A percentile compares a stretch with the other conserved stretches of the same genome.
Evolutionary conservation across 2,113 vertebrate genomes (phyloP).

Genomic region (Campylorhamphus procurvoides): DNA sequence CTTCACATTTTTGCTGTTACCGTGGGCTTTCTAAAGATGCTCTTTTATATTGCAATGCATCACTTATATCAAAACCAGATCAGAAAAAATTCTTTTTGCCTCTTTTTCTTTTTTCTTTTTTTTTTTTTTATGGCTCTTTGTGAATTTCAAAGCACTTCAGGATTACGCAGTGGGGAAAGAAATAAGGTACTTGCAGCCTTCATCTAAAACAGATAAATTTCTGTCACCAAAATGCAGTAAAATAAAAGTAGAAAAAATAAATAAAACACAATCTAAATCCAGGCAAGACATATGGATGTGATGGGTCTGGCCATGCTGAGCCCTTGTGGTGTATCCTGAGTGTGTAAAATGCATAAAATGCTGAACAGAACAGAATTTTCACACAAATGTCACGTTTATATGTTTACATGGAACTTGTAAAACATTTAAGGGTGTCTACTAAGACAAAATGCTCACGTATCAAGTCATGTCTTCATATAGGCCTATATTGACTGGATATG

Average conservation of each 20-base stretch:
- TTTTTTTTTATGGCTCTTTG: neutral
- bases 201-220: neutral
- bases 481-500: neutral
- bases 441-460: neutral
- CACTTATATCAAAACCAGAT: conserved; percentile 59
- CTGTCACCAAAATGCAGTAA: neutral
- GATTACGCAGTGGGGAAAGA: neutral
- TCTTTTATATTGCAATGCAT: conserved; percentile 28
- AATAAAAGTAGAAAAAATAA: neutral
- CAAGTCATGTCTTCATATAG: neutral
- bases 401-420: fast-evolving
- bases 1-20: neutral
- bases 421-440: neutral
- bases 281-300: conserved; percentile 22
- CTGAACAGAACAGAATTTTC: neutral
- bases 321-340: neutral
- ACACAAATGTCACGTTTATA: neutral
- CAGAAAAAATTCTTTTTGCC: conserved; percentile 1
- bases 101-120: neutral
- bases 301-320: neutral
- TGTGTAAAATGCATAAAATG: neutral
- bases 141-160: conserved; percentile 39
- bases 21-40: neutral
- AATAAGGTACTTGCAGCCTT: neutral
- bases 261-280: neutral